phyloP scores from a whole-genome alignment of 2,888 invertebrate species.

The Cantharis rustica region DNA sequence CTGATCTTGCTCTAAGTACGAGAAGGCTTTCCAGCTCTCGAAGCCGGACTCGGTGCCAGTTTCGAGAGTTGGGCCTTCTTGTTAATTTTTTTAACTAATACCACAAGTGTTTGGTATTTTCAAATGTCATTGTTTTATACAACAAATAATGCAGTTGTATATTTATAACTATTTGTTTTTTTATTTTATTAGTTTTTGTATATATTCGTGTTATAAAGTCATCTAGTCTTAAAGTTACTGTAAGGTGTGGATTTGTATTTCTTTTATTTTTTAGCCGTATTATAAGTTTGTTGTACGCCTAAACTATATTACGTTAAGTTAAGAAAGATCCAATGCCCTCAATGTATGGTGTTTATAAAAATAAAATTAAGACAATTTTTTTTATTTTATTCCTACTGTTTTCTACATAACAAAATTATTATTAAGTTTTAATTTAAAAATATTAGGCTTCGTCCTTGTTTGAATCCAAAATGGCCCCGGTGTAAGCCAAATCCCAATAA shows the following conservation, averaged over 20 bases:
- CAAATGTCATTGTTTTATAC: background rate
- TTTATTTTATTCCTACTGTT: background rate
- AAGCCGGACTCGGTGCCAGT: background rate
- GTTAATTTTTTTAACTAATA: background rate
- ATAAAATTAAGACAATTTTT: constrained; percentile 1
- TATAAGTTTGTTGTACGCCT: constrained; percentile 17
- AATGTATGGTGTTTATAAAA: constrained; percentile 27
- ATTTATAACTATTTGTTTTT: background rate
- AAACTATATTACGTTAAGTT: constrained; percentile 13
- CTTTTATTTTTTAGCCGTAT: constrained; percentile 17
- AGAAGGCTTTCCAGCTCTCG: background rate
- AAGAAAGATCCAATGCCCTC: constrained; percentile 18
- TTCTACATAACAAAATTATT: background rate
- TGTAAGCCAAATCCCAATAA: constrained; percentile 98
- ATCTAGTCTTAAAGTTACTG: constrained; percentile 28
- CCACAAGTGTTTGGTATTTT: background rate
- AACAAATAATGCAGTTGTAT: background rate
- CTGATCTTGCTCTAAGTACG: background rate
- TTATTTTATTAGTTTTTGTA: constrained; percentile 12
- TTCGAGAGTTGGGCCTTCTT: background rate
- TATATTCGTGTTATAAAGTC: constrained; percentile 15
- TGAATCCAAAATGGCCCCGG: constrained; percentile 85
- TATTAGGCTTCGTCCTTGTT: constrained; percentile 7
- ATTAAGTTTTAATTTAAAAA: too few species aligned
- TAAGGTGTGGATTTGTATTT: constrained; percentile 27